Conservation (phyloP, 2,888 invertebrate genomes). For the Ptilodon capucinus region DNA sequence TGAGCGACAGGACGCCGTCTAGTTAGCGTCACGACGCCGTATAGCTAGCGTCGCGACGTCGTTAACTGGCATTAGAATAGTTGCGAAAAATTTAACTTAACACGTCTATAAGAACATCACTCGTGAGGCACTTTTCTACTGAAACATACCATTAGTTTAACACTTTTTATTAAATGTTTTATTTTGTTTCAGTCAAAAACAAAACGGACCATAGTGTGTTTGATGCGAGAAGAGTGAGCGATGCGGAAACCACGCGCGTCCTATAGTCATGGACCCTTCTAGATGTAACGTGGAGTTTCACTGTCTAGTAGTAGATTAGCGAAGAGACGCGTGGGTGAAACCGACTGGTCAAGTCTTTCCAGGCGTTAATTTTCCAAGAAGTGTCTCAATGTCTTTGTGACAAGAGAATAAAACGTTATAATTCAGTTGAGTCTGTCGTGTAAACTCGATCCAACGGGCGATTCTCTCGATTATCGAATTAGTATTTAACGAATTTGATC, state of each 20-base stretch:
- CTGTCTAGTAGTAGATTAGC: too few species aligned
- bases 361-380: not conserved
- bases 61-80: too few species aligned
- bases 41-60: too few species aligned
- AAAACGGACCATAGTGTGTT: conserved; percentile 73
- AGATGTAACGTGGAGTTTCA: conserved; percentile 38
- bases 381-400: not conserved
- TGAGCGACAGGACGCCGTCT: too few species aligned
- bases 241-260: conserved; percentile 52
- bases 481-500: not conserved
- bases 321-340: too few species aligned
- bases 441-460: not conserved
- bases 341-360: not conserved
- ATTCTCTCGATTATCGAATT: not conserved
- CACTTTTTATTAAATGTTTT: conserved; percentile 5
- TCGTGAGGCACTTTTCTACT: too few species aligned
- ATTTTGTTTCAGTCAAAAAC: conserved; percentile 65
- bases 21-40: too few species aligned
- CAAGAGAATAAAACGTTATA: too few species aligned
- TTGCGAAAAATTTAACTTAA: too few species aligned
- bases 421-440: not conserved
- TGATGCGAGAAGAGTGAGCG: conserved; percentile 52
- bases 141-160: too few species aligned
- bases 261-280: conserved; percentile 62
- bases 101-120: too few species aligned